phyloP scores from a whole-genome alignment of 1,140 invertebrate genomes.

The Nylanderia fulva region DNA sequence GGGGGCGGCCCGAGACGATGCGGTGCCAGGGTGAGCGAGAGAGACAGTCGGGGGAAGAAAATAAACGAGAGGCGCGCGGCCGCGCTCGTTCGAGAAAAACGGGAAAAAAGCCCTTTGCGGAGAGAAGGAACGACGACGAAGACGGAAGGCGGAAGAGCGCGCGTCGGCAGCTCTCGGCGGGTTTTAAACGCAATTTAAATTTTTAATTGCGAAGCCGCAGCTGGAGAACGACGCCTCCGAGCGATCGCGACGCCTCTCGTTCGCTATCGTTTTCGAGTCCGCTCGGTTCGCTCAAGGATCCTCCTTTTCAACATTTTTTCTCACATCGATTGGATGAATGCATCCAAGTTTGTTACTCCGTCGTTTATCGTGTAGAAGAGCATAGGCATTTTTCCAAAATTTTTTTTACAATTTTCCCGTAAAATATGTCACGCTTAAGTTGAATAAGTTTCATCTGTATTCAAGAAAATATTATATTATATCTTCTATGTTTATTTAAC shows the following conservation, averaged over 20 bases:
- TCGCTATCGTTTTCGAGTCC: neutral
- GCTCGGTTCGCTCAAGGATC: neutral
- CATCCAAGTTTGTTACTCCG: neutral
- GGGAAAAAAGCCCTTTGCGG: slow-evolving; percentile 25
- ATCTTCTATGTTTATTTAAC: no score
- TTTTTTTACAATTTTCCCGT: neutral
- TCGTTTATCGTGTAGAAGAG: no score
- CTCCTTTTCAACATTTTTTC: neutral
- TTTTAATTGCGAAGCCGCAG: slow-evolving; percentile 81
- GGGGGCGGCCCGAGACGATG: slow-evolving; percentile 57
- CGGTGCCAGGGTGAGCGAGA: slow-evolving; percentile 45
- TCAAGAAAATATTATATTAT: no score
- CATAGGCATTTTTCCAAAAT: neutral
- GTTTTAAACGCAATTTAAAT: slow-evolving; percentile 81
- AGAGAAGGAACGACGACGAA: slow-evolving; percentile 5
- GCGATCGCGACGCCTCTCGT: neutral
- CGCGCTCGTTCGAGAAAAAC: slow-evolving; percentile 21
- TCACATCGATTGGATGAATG: neutral
- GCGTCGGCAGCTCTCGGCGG: slow-evolving; percentile 65
- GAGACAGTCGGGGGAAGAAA: slow-evolving; percentile 31
- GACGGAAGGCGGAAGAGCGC: slow-evolving; percentile 2
- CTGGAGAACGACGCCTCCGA: slow-evolving; percentile 66
- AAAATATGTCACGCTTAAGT: neutral
- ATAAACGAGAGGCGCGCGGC: slow-evolving; percentile 28
- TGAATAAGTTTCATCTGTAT: neutral